Conservation (phyloP, 2,113 vertebrate species). For the Vimba vimba region DNA sequence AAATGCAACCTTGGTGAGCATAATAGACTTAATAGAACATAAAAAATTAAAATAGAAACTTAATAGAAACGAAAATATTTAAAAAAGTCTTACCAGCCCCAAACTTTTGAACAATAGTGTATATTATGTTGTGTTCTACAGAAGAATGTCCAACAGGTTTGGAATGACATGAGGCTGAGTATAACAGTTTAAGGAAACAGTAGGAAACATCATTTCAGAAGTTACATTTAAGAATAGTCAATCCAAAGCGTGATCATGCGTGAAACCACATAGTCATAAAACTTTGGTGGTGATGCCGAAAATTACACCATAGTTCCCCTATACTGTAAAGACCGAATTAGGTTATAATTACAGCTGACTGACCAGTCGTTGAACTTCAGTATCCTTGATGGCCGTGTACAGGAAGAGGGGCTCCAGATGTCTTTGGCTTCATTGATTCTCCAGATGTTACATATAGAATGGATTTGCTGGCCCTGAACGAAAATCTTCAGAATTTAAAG, state of each 20-base stretch:
- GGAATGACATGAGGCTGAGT: neutral
- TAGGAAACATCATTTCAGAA: constrained; percentile 18
- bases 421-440: constrained; percentile 55
- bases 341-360: constrained; percentile 52
- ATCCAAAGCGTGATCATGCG: constrained; percentile 33
- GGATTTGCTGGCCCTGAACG: constrained; percentile 29
- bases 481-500: constrained; percentile 30
- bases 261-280: constrained; percentile 45
- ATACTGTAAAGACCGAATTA: constrained; percentile 37
- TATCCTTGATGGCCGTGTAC: constrained; percentile 28
- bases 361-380: constrained; percentile 57
- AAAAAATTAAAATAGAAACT: too few species aligned
- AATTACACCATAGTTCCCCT: constrained; percentile 33
- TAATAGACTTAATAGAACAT: neutral
- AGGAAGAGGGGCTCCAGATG: constrained; percentile 48
- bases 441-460: constrained; percentile 52
- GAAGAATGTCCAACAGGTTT: neutral
- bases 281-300: constrained; percentile 26
- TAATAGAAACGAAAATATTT: neutral
- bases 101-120: neutral
- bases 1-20: neutral
- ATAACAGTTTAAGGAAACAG: neutral
- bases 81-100: neutral
- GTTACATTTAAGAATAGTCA: neutral
- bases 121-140: neutral